Evolutionary conservation across 2,797 vertebrate species (phyloP), one percentile per base, ranked within the genome.

Genomic region (Myotis vivesi): DNA sequence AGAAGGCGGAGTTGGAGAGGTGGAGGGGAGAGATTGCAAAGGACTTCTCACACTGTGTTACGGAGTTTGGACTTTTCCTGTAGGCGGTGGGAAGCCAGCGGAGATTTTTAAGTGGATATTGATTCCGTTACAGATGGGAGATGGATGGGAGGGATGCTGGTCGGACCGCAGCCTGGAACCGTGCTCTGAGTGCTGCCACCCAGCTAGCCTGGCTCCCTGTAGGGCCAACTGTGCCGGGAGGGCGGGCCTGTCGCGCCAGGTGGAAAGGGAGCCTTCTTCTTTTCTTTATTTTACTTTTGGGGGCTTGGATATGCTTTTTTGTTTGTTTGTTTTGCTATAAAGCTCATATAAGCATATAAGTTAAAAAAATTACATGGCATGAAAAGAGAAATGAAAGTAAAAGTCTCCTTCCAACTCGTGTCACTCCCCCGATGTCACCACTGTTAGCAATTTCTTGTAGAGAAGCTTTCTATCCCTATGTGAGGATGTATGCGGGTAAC

Each of bases 91-190:
- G 94, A 91, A 84, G 81, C 87, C 92, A 81, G 84, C 93, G 64
- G 77, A 81, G 93, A 87, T 77, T 96, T 95, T 89, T 95, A 96
- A 96, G 90, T 92, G 92, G 90, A 36, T 96, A 92, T 96, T 80
- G 96, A 97, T 96, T 85, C 76, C 11, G 25, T 89, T 87, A 79
- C 89, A 3, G 2, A 38, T 59, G 90, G 76, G 77, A 96, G 87
- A 96, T 94, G 92, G 80, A 89, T 85, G 72, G 62, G 71, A 93
- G 85, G 73, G 81, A 81, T 15, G 46, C 49, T 5, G 53, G 80
- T 94, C 15, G 0, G 68, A 20, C 22, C 46, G 80, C 44, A 77
- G 82, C 69, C 89, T 1, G 1, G 71, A 91, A 49, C 62, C 2
- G 0, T 3, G 28, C 16, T 75, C 20, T n/a, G 3, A 2, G 28